phyloP scores from a whole-genome alignment of 2,797 vertebrate genomes.

The Spondyliosoma cantharus region DNA sequence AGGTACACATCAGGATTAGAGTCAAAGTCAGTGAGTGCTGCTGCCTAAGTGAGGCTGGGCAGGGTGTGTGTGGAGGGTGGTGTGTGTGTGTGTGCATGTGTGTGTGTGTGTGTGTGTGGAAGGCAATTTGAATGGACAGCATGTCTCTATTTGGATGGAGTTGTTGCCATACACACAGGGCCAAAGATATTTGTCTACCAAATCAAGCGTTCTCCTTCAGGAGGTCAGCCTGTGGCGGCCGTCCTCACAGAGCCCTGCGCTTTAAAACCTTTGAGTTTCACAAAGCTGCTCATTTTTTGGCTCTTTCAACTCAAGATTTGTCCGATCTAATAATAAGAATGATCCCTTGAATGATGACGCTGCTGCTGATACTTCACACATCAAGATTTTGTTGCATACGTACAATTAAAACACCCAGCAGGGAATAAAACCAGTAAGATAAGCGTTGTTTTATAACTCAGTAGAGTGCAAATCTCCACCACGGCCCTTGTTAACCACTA shows the following conservation, averaged over 20 bases:
- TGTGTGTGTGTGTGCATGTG: background rate
- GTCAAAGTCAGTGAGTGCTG: constrained; percentile 14
- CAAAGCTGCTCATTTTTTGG: background rate
- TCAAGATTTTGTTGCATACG: background rate
- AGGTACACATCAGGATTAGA: constrained; percentile 3
- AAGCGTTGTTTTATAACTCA: too few relatives aligned
- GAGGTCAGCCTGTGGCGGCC: constrained; percentile 18
- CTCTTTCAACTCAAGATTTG: background rate
- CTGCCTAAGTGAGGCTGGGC: background rate
- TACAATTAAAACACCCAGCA: background rate
- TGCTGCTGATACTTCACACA: background rate
- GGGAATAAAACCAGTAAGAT: background rate
- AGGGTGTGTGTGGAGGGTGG: constrained; percentile 5
- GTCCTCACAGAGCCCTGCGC: background rate
- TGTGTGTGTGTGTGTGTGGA: background rate
- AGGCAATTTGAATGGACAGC: constrained; percentile 73
- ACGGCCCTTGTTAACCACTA: too few relatives aligned
- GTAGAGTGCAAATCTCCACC: too few relatives aligned
- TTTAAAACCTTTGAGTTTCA: background rate
- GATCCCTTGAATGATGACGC: background rate
- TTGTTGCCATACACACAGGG: background rate
- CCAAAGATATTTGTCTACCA: constrained; percentile 77
- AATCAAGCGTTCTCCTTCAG: constrained; percentile 64
- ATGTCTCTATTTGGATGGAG: constrained; percentile 19
- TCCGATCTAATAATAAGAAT: background rate